A percentile compares a stretch with the other conserved stretches of the same genome.
Evolutionary conservation across 1,140 invertebrate genomes (phyloP).

Genomic region (Lethrus apterus): DNA sequence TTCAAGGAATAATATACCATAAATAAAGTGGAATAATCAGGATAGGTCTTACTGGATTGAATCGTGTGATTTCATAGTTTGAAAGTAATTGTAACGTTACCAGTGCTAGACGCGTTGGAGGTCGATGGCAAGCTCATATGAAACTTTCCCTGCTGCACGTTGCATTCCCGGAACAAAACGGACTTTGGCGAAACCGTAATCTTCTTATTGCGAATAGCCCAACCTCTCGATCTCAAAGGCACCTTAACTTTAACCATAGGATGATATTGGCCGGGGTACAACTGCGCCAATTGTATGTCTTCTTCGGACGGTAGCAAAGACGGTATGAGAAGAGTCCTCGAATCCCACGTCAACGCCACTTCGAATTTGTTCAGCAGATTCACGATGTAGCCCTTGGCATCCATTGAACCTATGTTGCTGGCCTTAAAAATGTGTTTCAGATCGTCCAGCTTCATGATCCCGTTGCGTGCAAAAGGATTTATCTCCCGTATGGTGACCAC

Average conservation of each 20-base stretch:
- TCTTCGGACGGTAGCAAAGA: constrained; percentile 82
- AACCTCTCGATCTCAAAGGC: constrained; percentile 63
- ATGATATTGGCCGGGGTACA: constrained; percentile 34
- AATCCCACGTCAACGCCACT: constrained; percentile 95
- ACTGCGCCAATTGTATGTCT: constrained; percentile 44
- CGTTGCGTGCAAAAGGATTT: constrained; percentile 88
- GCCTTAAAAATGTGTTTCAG: constrained; percentile 89
- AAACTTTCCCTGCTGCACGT: constrained; percentile 26
- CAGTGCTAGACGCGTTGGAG: constrained; percentile 17
- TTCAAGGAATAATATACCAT: too few species aligned
- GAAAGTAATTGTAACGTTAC: constrained; percentile 15
- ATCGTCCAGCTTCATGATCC: constrained; percentile 91
- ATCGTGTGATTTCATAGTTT: neutral
- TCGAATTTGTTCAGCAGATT: constrained; percentile 95
- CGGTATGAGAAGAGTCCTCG: constrained; percentile 78
- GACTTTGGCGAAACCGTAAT: constrained; percentile 48
- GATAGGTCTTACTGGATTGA: constrained; percentile 1
- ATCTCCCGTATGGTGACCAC: constrained; percentile 94
- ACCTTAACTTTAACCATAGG: constrained; percentile 49
- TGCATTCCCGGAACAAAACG: constrained; percentile 35
- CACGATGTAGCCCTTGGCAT: constrained; percentile 76
- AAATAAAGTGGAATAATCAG: neutral
- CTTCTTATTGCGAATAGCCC: constrained; percentile 57
- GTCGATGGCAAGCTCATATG: constrained; percentile 30
- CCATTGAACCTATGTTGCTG: constrained; percentile 47